Evolutionary conservation across 2,113 vertebrate species (phyloP), one percentile per base, ranked within the genome.

Genomic region (Hippoglossus stenolepis): DNA sequence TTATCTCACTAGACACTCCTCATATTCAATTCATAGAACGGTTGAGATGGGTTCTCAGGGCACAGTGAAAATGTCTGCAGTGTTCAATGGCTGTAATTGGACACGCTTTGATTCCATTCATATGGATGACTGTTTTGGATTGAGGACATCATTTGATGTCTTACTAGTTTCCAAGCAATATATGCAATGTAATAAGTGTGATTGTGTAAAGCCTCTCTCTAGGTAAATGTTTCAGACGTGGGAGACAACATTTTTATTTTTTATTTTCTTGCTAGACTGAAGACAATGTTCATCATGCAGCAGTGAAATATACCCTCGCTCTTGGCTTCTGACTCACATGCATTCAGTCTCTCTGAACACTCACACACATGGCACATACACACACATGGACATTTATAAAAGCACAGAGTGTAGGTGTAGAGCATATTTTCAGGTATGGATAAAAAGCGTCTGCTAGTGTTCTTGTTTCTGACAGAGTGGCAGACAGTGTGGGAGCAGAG

Each of bases 371-470:
- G 40, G 40, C 11, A 43, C 40, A 43, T 3, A 43, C 38, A 40
- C 40, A 72, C 69, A 76, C 43, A 71, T 73, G 53, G 54, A 75
- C 75, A 60, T 75, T 78, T 79, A 47, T 79, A 67, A 67, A 66
- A 75, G 74, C 74, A 83, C 58, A 63, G 26, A 12, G 51, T 73
- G 80, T 76, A 60, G 75, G 84, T 62, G 67, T 74, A 56, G 77
- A 90, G 83, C 84, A 91, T 86, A 5, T 79, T 84, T 91, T 78
- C 72, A 6, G 86, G 90, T 85, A 65, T 60, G 86, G 87, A 89
- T 91, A 82, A 90, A 79, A 43, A 87, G 89, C 73, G 86, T 89
- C 83, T 91, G 75, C 74, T 83, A 84, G 8, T 38, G 35, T 38
- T 28, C 7, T 38, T 10, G 35, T 38, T 93, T 77, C 75, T 91